Evolutionary conservation across 2,797 vertebrate species (phyloP), one percentile per base, ranked within the genome.

Genomic region (Bufotes viridis): DNA sequence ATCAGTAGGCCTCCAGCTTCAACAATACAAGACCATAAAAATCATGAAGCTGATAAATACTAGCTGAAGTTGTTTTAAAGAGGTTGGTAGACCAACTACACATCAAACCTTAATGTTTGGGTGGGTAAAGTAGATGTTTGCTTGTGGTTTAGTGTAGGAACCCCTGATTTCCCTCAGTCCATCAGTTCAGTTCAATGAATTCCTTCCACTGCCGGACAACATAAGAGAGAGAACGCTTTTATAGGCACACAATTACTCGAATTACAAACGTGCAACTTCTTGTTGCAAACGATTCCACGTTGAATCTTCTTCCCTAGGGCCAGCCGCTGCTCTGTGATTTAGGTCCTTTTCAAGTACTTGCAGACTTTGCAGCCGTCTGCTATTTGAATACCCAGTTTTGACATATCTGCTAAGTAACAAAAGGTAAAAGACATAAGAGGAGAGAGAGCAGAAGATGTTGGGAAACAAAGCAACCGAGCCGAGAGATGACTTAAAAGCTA

Each of bases 361-460:
- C 72, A 55, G 87, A 55, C 70, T 67, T 67, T 78, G 74, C 34
- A 79, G 4, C 60, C 82, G 90, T 26, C 10, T 29, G 4, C 3
- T 79, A 87, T 84, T 60, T 75, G 61, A 87, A 4, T 78, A 26
- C 14, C 14, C 26, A 70, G 0, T 88, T 88, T 81, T 91, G 74
- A 82, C n/a, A 80, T 84, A 89, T 90, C 81, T 87, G 42, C 75
- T 87, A 78, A 88, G 90, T 90, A 80, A 12, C 84, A 81, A 72
- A 81, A 90, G 84, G 60, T 72, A n/a, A 24, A 22, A 61, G 87
- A 87, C 84, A 87, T 76, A 81, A 87, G 88, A 78, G 72, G 26
- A 80, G 49, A 22, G 87, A 78, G 55, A 88, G 58, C 80, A 78
- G 0, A 67, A 1, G 89, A 53, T 9, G 26, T 90, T 90, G 84